These are phyloP conservation scores for Seriola rivoliana DNA, from an alignment of 2,113 vertebrate species.

Conservation along the genomic window DNA sequence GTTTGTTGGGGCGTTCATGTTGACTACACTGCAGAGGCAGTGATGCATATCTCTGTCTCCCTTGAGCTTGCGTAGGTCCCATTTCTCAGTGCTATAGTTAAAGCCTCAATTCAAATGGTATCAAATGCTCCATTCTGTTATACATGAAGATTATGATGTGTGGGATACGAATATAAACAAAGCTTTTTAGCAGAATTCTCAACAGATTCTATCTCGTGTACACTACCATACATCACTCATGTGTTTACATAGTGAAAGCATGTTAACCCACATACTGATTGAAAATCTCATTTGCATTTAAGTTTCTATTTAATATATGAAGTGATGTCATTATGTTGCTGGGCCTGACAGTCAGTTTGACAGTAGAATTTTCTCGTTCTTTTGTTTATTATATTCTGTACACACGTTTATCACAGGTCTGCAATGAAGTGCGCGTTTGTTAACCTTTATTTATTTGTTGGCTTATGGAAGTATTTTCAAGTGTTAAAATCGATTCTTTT, in stretches of 20 bases:
- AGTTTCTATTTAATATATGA: neutral
- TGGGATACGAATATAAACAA: conserved; percentile 1
- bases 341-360: neutral
- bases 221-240: neutral
- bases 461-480: neutral
- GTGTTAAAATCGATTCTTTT: neutral
- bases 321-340: neutral
- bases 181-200: conserved; percentile 17
- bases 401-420: neutral
- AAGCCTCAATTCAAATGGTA: conserved; percentile 8
- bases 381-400: neutral
- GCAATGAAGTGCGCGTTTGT: neutral
- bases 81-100: conserved; percentile 46
- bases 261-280: neutral
- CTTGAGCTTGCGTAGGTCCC: conserved; percentile 52
- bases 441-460: neutral
- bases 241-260: conserved; percentile 15
- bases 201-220: neutral
- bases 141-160: conserved; percentile 8
- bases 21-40: conserved; percentile 79
- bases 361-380: neutral
- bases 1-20: conserved; percentile 78
- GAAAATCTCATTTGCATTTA: neutral
- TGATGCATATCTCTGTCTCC: conserved; percentile 69
- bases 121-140: neutral